Conservation (phyloP, 1,140 invertebrate genomes). For the Achatina immaculata region DNA sequence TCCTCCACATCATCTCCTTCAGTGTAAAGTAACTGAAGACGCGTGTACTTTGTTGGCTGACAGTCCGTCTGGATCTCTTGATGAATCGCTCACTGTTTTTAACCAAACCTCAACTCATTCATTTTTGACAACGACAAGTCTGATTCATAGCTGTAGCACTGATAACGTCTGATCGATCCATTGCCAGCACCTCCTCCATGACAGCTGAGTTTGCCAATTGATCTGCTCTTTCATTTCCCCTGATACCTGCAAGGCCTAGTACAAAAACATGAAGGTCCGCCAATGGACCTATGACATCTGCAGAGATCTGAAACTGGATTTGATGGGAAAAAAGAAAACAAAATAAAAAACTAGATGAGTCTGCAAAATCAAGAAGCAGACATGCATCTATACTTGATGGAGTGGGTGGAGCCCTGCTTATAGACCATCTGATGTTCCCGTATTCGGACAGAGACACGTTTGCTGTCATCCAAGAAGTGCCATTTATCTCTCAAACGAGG, state of each 20-base stretch:
- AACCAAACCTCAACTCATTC: too few species aligned
- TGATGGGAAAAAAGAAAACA: background rate
- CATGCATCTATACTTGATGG: background rate
- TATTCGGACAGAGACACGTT: conserved; percentile 7
- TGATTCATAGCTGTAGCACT: too few species aligned
- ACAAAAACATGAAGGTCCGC: background rate
- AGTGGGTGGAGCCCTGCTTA: background rate
- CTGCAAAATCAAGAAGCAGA: background rate
- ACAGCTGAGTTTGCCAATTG: too few species aligned
- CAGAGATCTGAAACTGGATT: background rate
- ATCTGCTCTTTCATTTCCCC: background rate
- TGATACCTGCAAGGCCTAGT: background rate
- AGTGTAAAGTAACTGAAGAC: too few species aligned
- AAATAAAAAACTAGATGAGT: background rate
- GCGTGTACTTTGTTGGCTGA: too few species aligned
- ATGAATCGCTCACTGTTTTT: too few species aligned
- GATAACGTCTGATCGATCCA: too few species aligned
- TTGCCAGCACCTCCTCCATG: too few species aligned
- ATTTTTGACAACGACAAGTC: too few species aligned
- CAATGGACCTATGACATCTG: background rate
- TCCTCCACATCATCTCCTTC: too few species aligned
- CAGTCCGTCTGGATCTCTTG: too few species aligned
- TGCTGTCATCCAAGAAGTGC: conserved; percentile 23
- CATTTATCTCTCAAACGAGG: conserved; percentile 35
- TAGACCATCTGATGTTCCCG: background rate